Conservation (phyloP, 2,888 invertebrate species). For the Icerya purchasi region DNA sequence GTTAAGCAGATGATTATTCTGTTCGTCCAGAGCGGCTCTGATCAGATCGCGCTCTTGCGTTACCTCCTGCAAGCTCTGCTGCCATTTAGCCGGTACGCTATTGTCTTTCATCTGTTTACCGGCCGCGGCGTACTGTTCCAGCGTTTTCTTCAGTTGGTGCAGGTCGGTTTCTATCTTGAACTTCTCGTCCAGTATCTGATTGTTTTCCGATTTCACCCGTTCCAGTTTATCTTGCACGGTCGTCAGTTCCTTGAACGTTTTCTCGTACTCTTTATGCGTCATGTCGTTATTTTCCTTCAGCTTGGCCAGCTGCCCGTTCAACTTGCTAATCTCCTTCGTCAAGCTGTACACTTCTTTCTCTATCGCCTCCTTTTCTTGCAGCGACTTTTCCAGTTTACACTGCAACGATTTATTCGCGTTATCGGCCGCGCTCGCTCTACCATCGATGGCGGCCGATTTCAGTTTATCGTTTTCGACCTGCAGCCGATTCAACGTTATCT, state of each 20-base stretch:
- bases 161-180: conserved; percentile 48
- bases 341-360: conserved; percentile 55
- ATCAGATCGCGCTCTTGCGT: conserved; percentile 56
- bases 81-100: conserved; percentile 41
- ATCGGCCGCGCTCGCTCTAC: conserved; percentile 5
- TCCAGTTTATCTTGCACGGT: conserved; percentile 62
- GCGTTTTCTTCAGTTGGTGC: conserved; percentile 38
- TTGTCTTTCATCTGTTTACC: conserved; percentile 41
- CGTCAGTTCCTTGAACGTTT: conserved; percentile 59
- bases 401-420: conserved; percentile 10
- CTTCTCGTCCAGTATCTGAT: conserved; percentile 35
- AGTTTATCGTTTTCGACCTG: conserved; percentile 71
- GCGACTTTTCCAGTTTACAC: conserved; percentile 11
- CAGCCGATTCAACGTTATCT: conserved; percentile 48
- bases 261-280: conserved; percentile 62
- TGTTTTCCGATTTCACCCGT: conserved; percentile 31
- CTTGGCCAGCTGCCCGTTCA: conserved; percentile 60
- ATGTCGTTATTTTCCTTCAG: conserved; percentile 64
- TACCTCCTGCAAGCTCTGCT: conserved; percentile 38
- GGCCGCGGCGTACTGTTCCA: conserved; percentile 38
- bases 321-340: conserved; percentile 67
- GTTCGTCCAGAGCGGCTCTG: conserved; percentile 32
- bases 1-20: conserved; percentile 34
- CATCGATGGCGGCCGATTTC: conserved; percentile 18
- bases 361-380: conserved; percentile 19